Evolutionary conservation across 2,113 vertebrate species (phyloP), one percentile per base, ranked within the genome.

Genomic region (Albula glossodonta): DNA sequence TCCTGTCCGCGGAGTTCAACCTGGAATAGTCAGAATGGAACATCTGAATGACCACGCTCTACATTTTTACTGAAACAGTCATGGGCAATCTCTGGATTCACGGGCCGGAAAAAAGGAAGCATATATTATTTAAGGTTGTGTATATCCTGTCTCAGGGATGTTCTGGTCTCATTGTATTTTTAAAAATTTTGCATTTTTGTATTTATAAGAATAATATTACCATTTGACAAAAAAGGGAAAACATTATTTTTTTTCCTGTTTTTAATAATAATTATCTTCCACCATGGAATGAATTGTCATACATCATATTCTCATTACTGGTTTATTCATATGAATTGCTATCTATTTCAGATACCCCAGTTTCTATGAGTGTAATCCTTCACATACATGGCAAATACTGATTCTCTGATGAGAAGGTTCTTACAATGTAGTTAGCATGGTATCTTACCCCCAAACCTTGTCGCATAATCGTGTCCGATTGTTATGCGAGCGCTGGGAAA

Each of bases 401-500:
- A 90, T 88, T 87, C 87, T 90, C 90, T 80, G 85, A 86, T 74
- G 41, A 87, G 84, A 85, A 25, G 70, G 70, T 31, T 74, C 70
- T 31, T 25, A 74, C 63, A 88, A 86, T 66, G 70, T 78, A 83
- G 86, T 89, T 88, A 89, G 91, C 91, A 93, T 12, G 86, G 49
- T 88, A 90, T 85, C 83, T 87, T 90, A 89, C 88, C 91, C 90
- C 86, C 91, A 88, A 90, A 87, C 93, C 92, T 90, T 90, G 85
- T 92, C 83, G 90, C 90, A 89, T 90, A 88, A 90, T 93, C 90
- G 91, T 91, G 90, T 85, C 88, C 88, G 70, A 57, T 83, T 88
- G 89, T 86, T 87, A 85, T 81, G 87, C 89, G 78, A 82, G 79
- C 84, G 86, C 86, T 19, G 57, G 51, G 85, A n/a, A 86, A 87